Evolutionary conservation across 1,140 invertebrate species (phyloP).

Genomic region (Neotoxoptera formosana): DNA sequence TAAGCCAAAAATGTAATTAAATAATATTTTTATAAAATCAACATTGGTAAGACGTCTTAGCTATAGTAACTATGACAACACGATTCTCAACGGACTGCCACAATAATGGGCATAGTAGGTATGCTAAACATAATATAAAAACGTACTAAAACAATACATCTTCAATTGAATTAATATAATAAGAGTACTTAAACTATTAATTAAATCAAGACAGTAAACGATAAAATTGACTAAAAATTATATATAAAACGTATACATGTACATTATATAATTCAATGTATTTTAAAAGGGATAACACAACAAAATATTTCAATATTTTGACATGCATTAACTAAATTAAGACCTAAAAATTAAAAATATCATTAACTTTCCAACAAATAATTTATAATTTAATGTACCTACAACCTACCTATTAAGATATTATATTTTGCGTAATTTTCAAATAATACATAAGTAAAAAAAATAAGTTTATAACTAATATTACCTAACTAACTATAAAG

Average conservation of each 20-base stretch:
- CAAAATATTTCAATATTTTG: neutral
- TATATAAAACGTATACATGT: neutral
- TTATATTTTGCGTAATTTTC: neutral
- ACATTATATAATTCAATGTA: neutral
- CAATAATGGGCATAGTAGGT: neutral
- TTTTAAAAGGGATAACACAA: neutral
- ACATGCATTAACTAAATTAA: neutral
- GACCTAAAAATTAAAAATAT: neutral
- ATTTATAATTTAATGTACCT: neutral
- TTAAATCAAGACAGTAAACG: neutral
- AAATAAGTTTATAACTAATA: neutral
- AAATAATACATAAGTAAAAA: neutral
- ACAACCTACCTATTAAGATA: neutral
- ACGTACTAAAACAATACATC: neutral
- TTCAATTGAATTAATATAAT: neutral
- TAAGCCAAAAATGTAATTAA: constrained; percentile 2
- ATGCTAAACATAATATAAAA: neutral
- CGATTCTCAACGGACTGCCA: neutral
- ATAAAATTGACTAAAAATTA: neutral
- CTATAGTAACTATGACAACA: neutral
- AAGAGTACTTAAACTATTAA: too few species aligned
- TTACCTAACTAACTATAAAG: neutral
- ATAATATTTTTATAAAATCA: constrained; percentile 7
- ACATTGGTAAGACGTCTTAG: neutral
- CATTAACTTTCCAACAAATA: neutral